phyloP scores from a whole-genome alignment of 2,888 invertebrate species.

The Tenthredo livida region DNA sequence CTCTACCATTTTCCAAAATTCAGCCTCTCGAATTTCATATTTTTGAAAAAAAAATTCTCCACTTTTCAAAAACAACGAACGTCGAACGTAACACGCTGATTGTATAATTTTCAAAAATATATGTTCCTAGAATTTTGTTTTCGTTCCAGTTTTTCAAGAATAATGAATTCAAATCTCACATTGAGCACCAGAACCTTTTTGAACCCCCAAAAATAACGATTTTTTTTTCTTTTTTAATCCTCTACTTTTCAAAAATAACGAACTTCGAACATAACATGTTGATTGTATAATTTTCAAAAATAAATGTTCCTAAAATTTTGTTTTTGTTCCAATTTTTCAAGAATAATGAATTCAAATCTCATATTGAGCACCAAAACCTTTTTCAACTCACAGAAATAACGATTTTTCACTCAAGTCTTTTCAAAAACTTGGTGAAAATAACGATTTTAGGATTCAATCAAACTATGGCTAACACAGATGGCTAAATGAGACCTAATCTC shows the following conservation, averaged over 20 bases:
- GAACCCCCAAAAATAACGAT: neutral
- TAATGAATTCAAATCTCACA: neutral
- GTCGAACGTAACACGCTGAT: no score
- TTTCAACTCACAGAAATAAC: neutral
- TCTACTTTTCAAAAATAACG: no score
- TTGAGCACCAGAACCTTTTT: neutral
- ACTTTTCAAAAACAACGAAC: no score
- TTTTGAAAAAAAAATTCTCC: neutral
- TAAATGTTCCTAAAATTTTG: no score
- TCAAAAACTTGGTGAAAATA: neutral
- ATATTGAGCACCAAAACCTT: neutral
- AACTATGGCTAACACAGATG: neutral
- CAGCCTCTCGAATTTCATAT: neutral
- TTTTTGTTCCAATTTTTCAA: neutral
- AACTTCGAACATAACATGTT: no score
- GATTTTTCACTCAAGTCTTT: neutral
- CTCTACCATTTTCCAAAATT: neutral
- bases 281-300: no score
- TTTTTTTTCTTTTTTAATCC: no score
- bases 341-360: neutral
- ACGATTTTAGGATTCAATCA: neutral
- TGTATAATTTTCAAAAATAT: no score
- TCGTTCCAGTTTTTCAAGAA: neutral
- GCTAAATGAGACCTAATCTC: neutral
- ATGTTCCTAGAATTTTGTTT: neutral